These are phyloP conservation scores for Pseudois nayaur DNA, from an alignment of 2,113 vertebrate species.

Conservation along the genomic window DNA sequence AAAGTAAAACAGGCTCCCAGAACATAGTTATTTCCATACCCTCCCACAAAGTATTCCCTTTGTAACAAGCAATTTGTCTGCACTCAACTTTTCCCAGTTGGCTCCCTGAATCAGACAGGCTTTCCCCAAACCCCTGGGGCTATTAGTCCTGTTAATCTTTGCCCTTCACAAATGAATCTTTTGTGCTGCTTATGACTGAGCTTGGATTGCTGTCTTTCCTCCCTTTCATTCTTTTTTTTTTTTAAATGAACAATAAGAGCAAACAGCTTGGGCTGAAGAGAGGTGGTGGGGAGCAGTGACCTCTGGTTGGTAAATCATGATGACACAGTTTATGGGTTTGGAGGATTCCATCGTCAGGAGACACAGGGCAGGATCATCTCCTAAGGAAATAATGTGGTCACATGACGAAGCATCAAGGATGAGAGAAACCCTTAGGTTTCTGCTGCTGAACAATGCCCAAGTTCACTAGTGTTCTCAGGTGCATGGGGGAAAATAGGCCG, in stretches of 20 bases:
- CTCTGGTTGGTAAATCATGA: slow-evolving; percentile 58
- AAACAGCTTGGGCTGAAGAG: slow-evolving; percentile 41
- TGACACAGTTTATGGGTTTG: slow-evolving; percentile 74
- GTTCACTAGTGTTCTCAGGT: slow-evolving; percentile 78
- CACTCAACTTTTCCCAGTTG: slow-evolving; percentile 48
- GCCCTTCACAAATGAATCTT: slow-evolving; percentile 76
- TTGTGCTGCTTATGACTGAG: slow-evolving; percentile 68
- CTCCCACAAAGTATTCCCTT: slow-evolving; percentile 53
- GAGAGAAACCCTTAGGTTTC: slow-evolving; percentile 68
- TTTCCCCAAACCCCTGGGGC: slow-evolving; percentile 69
- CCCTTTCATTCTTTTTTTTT: slow-evolving; percentile 6
- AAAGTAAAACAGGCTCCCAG: slow-evolving; percentile 38
- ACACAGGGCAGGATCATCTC: slow-evolving; percentile 57
- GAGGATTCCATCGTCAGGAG: slow-evolving; percentile 62
- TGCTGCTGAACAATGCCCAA: slow-evolving; percentile 72
- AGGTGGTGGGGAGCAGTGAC: not conserved
- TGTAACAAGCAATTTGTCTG: slow-evolving; percentile 59
- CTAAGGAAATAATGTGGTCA: slow-evolving; percentile 45
- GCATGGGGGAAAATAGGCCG: slow-evolving; percentile 79
- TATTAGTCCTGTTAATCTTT: slow-evolving; percentile 67
- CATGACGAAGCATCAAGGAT: not conserved
- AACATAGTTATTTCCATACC: slow-evolving; percentile 41
- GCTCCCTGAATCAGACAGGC: slow-evolving; percentile 72
- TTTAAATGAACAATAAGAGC: slow-evolving; percentile 59
- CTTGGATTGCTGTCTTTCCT: slow-evolving; percentile 60